These are phyloP conservation scores for Mythimna pallens DNA, from an alignment of 2,888 invertebrate genomes.

Conservation along the genomic window DNA sequence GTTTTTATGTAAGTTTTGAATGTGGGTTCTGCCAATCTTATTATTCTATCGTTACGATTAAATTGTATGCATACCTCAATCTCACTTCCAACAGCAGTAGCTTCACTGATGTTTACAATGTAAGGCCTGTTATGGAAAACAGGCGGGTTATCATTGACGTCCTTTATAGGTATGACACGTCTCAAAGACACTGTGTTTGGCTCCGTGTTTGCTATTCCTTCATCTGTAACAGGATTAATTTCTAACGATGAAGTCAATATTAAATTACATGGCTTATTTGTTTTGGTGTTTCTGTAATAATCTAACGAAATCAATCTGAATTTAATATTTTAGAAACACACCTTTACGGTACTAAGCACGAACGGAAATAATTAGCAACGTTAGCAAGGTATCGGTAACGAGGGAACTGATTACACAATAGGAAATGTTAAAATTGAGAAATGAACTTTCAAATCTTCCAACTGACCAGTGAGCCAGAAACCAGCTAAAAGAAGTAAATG, in stretches of 20 bases:
- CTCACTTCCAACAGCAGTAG: slow-evolving; percentile 91
- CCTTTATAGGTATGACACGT: slow-evolving; percentile 94
- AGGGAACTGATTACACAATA: slow-evolving; percentile 7
- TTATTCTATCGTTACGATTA: background rate
- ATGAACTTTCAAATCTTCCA: slow-evolving; percentile 1
- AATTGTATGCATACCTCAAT: slow-evolving; percentile 84
- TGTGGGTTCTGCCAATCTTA: background rate
- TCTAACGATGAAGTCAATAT: too few species aligned
- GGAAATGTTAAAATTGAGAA: slow-evolving; percentile 20
- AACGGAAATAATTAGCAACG: slow-evolving; percentile 44
- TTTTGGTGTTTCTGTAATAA: background rate
- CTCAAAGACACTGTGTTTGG: slow-evolving; percentile 95
- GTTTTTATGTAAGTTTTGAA: background rate
- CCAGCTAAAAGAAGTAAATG: background rate
- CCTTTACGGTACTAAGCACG: slow-evolving; percentile 5
- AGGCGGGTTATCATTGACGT: slow-evolving; percentile 95
- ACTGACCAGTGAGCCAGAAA: background rate
- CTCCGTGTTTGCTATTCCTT: slow-evolving; percentile 92
- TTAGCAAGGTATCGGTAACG: slow-evolving; percentile 47
- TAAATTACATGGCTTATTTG: background rate
- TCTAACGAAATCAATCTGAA: background rate
- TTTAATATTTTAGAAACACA: background rate
- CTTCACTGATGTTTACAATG: slow-evolving; percentile 93
- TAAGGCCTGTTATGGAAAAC: slow-evolving; percentile 94
- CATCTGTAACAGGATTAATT: slow-evolving; percentile 87